Evolutionary conservation across 1,140 invertebrate species (phyloP).

Genomic region (Brachionus calyciflorus): DNA sequence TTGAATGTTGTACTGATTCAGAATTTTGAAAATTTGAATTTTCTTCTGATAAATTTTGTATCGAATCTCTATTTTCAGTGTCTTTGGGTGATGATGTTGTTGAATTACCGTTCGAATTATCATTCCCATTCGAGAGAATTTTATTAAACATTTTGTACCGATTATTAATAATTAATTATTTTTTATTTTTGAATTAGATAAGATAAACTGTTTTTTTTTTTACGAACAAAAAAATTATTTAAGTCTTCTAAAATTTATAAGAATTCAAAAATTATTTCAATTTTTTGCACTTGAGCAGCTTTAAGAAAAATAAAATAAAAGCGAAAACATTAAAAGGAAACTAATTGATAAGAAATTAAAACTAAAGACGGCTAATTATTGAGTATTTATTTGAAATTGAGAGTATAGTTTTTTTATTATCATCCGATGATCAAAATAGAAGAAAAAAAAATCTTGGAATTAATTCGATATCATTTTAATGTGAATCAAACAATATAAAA

Average conservation of each 20-base stretch:
- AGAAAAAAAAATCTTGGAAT: neutral
- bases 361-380: neutral
- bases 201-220: too few species aligned
- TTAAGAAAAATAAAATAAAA: neutral
- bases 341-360: too few species aligned
- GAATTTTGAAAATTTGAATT: neutral
- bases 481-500: neutral
- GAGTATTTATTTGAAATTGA: slow-evolving; percentile 16
- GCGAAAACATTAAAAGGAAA: too few species aligned
- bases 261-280: slow-evolving; percentile 14
- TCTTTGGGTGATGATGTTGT: neutral
- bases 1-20: slow-evolving; percentile 10
- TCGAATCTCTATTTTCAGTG: neutral
- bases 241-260: slow-evolving; percentile 14
- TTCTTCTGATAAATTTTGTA: neutral
- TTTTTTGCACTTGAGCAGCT: slow-evolving; percentile 10
- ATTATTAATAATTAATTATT: neutral
- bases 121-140: slow-evolving; percentile 28
- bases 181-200: neutral
- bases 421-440: slow-evolving; percentile 19
- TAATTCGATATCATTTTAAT: slow-evolving; percentile 36
- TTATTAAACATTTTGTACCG: slow-evolving; percentile 27
- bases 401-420: neutral
- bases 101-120: slow-evolving; percentile 27
- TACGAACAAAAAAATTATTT: neutral